Base-by-base conservation (phyloP, 1,140 invertebrate species). In the Eurosta solidaginis region DNA sequence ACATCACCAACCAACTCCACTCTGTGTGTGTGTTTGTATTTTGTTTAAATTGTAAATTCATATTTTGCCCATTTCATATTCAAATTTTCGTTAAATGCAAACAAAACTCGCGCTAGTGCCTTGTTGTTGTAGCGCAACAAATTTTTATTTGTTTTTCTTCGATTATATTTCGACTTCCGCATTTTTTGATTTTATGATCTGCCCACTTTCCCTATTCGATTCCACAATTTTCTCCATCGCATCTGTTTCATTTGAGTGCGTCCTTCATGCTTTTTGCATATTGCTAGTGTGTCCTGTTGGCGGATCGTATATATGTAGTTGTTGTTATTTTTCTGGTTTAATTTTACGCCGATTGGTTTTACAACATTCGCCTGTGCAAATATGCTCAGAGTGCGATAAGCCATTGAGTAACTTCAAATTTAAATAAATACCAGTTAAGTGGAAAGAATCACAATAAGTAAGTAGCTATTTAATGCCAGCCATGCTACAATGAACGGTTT, bases 261-360 rank as follows among this genome's bases (percentile, higher is more conserved):
- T 78, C 36, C 68, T 27, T 68, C 33, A 17, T 17, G 2, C 1
- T 52, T 7, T 22, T 22, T 52, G n/a, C 49, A 0, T 17, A 17
- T 68, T 40, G 14, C 3, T 76, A 49, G 29, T 22, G 2, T 74
- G 44, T 74, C 73, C 73, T 47, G 40, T 44, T 40, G 40, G 59
- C 42, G 33, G 33, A 59, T 45, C 36, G n/a, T 25, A 4, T 17
- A 7, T 36, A n/a, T n/a, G n/a, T n/a, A n/a, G n/a, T 54, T 3
- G 2, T 29, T 52, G 49, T 49, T 22, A 10, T 59, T 22, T 77
- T 77, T 80, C 81, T 84, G 84, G 84, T 85, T 85, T 84, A 85
- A 85, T 85, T 85, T 85, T 85, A 85, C 84, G 84, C 84, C 81
- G 80, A 85, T 85, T 85, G 84, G 83, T 85, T 85, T 85, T 85